Evolutionary conservation across 2,113 vertebrate genomes (phyloP), one percentile per base, ranked within the genome.

Genomic region (Neotoma lepida): DNA sequence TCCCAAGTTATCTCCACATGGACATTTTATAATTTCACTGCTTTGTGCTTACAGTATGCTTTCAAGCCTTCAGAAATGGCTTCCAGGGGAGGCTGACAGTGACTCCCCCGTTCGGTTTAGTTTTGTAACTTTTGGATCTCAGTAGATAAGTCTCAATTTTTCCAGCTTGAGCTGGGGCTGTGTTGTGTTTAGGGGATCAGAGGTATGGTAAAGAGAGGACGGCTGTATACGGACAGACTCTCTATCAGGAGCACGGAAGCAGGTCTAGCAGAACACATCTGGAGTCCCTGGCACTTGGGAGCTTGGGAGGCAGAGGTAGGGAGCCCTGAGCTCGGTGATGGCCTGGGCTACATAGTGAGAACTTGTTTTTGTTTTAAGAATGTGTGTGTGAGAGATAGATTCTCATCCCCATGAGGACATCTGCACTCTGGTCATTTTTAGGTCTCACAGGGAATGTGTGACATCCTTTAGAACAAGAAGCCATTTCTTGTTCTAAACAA

Each of bases 31-130:
- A 64, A 68, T 73, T 81, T 90, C 77, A 81, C 2, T 93, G 20
- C 86, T 66, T 90, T 76, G 26, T 95, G 10, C 54, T 30, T 86
- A 93, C 82, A 41, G 20, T 41, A 87, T 85, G 18, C 24, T 33
- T 80, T 94, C 12, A 86, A 68, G 28, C 8, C 30, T 91, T 91
- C 84, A 89, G 90, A 94, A 92, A 82, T n/a, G 54, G 33, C 66
- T 14, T 54, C 28, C 12, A 44, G 33, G 46, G 46, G 35, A 94
- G 82, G 58, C 88, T 91, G 94, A 89, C 91, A 88, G 81, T 39
- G 41, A 61, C 39, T 8, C 10, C 77, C n/a, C 10, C 73, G 35
- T 91, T 95, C 61, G 56, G 35, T 49, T 85, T 46, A 54, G n/a
- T 63, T n/a, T 81, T 88, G 9, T 26, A 66, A 93, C 22, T 46